Evolutionary conservation across 2,113 vertebrate species (phyloP).

Genomic region (Tor tambroides): DNA sequence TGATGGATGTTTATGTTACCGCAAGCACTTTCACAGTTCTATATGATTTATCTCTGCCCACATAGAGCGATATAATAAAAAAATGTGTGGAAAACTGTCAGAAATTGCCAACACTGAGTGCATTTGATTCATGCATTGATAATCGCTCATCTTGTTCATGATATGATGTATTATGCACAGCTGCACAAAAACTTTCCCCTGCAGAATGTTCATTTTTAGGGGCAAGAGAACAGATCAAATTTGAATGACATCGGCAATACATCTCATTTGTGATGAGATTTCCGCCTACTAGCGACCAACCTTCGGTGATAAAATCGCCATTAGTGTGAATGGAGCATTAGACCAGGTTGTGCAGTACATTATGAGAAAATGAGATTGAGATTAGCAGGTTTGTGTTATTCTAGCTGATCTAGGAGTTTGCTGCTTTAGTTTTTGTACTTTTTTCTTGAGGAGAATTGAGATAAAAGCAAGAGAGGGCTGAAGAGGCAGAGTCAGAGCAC

Average conservation of each 20-base stretch:
- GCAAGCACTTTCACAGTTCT: not conserved
- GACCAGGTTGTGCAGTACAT: not conserved
- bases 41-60: constrained; percentile 8
- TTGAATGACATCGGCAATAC: not conserved
- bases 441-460: not conserved
- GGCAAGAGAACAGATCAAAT: not conserved
- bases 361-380: not conserved
- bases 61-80: not conserved
- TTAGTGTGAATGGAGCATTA: not conserved
- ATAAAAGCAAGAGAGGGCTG: not conserved
- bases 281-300: not conserved
- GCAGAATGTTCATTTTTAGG: not conserved
- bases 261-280: not conserved
- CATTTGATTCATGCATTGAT: constrained; percentile 5
- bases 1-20: constrained; percentile 9
- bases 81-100: not conserved
- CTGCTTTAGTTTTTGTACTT: not conserved
- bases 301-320: not conserved
- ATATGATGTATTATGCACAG: constrained; percentile 4
- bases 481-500: not conserved
- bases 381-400: not conserved
- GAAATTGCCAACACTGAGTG: not conserved
- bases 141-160: not conserved
- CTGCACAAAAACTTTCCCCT: not conserved
- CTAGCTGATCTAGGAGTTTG: constrained; percentile 4